phyloP scores from a whole-genome alignment of 2,797 vertebrate species.

The Crypturellus tataupa region DNA sequence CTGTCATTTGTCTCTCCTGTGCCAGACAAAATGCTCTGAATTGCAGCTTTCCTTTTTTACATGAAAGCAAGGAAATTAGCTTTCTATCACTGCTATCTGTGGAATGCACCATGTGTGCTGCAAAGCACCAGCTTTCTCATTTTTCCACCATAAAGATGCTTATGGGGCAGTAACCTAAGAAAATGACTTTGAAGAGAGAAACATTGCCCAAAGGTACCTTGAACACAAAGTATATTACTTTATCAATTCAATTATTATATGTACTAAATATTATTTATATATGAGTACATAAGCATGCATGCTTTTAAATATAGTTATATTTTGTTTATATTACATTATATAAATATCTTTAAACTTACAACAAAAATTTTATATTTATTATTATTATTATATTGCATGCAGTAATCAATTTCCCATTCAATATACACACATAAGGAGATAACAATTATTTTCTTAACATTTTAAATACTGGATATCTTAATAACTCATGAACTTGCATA shows the following conservation, averaged over 20 bases:
- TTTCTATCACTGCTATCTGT: slow-evolving; percentile 9
- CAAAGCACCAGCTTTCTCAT: neutral
- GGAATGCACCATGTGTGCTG: neutral
- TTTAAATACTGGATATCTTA: neutral
- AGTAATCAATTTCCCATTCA: neutral
- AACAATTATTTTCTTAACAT: neutral
- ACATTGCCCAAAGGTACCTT: neutral
- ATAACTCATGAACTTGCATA: neutral
- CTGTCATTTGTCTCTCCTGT: neutral
- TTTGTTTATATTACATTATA: neutral
- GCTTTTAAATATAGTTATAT: neutral
- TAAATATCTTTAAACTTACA: neutral
- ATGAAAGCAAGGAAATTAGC: slow-evolving; percentile 39
- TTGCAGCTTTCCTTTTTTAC: slow-evolving; percentile 37
- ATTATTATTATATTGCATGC: neutral
- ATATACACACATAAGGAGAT: neutral
- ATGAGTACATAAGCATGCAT: neutral
- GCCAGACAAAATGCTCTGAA: slow-evolving; percentile 21
- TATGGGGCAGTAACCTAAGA: neutral
- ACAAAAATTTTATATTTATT: neutral
- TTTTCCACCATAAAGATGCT: neutral
- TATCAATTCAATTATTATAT: neutral
- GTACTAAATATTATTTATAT: neutral
- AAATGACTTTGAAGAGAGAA: neutral
- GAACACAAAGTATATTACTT: neutral